Base-by-base conservation (phyloP, 2,113 vertebrate species). In the Piprites chloris region DNA sequence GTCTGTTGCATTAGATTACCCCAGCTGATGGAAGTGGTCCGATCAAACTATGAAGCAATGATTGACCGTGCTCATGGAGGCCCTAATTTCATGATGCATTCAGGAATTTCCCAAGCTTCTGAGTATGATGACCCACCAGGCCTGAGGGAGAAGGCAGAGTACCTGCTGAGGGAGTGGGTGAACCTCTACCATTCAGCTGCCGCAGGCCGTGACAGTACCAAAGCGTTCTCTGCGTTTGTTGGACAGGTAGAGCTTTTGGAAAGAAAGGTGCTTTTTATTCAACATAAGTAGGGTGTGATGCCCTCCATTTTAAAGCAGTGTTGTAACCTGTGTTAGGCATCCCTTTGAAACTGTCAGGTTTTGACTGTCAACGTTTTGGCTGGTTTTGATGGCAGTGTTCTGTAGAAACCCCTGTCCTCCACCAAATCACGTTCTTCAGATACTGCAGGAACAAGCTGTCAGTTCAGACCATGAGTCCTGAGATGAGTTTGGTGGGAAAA, bases 11-110 rank as follows among this genome's bases (percentile, higher is more conserved):
- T 80, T 94, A 99, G 99, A 52, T 98, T 99, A 82, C 99, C 99
- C 2, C 99, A 99, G 96, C 97, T 99, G 95, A 99, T 99, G 99
- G 99, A 99, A 97, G 99, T 99, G 72, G 99, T 99, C 56, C 98
- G 99, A 85, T 99, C 99, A 86, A 99, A 99, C 97, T 99, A 99
- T 13, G 99, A 99, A 97, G 99, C 99, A 65, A 99, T 99, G 99
- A 99, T 99, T 95, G 99, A 99, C 95, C 98, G 99, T 82, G 99
- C 99, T 90, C 99, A 99, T 1, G 99, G 99, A 39, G 99, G 99
- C 61, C 99, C 99, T 39, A 99, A 99, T 97, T 99, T 99, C 96
- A 99, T 99, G 99, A 99, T 99, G 99, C 99, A 99, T 96, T 99
- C 99, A 95, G 99, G 99, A 91, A 99, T 99, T 82, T 99, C 99